These are phyloP conservation scores for Tadarida brasiliensis DNA, from an alignment of 2,797 vertebrate species.

Conservation along the genomic window DNA sequence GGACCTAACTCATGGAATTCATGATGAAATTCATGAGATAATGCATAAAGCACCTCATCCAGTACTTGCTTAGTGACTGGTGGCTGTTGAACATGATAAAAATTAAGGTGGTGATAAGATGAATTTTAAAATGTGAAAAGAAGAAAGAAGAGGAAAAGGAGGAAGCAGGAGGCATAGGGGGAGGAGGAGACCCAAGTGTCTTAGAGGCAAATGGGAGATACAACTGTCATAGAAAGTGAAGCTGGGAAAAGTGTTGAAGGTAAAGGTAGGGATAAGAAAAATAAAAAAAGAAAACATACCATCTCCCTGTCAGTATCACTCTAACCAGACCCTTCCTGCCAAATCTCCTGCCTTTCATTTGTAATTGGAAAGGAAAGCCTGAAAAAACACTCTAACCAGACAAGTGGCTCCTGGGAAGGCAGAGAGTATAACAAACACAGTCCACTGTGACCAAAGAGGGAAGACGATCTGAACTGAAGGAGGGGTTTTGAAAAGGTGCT, in stretches of 20 bases:
- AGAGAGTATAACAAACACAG: background rate
- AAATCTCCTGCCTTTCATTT: background rate
- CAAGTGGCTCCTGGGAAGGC: background rate
- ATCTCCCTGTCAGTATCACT: background rate
- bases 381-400: background rate
- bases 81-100: background rate
- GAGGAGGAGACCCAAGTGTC: background rate
- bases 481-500: background rate
- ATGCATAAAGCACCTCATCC: background rate
- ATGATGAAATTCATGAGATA: background rate
- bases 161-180: background rate
- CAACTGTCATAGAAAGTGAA: background rate
- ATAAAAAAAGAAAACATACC: background rate
- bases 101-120: background rate
- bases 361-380: too few species aligned
- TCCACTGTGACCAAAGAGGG: background rate
- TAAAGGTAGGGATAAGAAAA: background rate
- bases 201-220: background rate
- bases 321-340: background rate
- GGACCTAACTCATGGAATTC: background rate
- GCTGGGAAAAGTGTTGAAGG: background rate
- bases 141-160: background rate
- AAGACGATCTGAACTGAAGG: too few species aligned
- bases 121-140: background rate
- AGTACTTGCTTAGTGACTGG: background rate